Conservation (phyloP, 2,888 invertebrate genomes). For the Epsilonema sp. region DNA sequence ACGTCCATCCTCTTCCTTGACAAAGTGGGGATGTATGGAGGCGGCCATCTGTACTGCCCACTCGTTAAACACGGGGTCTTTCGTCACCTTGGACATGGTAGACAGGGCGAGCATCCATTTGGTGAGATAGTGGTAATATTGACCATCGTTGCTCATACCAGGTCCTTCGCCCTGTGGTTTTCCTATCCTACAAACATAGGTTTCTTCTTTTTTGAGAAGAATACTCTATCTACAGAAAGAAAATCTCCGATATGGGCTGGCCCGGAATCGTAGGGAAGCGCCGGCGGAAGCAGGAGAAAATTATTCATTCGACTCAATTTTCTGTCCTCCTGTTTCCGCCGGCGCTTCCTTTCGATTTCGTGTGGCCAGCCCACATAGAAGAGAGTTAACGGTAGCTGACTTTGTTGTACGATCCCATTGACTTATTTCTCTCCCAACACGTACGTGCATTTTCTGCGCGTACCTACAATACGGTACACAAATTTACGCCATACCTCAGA, state of each 20-base stretch:
- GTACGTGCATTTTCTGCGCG: constrained; percentile 7
- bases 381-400: not conserved
- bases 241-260: too few relatives aligned
- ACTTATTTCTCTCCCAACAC: not conserved
- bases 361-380: not conserved
- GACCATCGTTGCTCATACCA: constrained; percentile 5
- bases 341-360: too few relatives aligned
- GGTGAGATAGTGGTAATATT: constrained; percentile 16
- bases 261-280: too few relatives aligned
- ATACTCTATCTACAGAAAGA: too few relatives aligned
- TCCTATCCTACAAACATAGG: constrained; percentile 6
- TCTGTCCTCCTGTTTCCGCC: too few relatives aligned
- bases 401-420: not conserved
- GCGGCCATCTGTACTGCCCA: constrained; percentile 12
- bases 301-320: too few relatives aligned
- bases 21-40: constrained; percentile 11
- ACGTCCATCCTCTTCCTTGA: constrained; percentile 1
- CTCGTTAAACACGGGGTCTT: constrained; percentile 11
- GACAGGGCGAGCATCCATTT: constrained; percentile 15
- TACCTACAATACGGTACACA: constrained; percentile 9
- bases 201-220: too few relatives aligned
- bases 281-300: too few relatives aligned
- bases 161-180: constrained; percentile 7
- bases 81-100: constrained; percentile 10
- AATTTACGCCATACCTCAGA: too few relatives aligned